phyloP scores from a whole-genome alignment of 2,113 vertebrate species.

The Coregonus clupeaformis region DNA sequence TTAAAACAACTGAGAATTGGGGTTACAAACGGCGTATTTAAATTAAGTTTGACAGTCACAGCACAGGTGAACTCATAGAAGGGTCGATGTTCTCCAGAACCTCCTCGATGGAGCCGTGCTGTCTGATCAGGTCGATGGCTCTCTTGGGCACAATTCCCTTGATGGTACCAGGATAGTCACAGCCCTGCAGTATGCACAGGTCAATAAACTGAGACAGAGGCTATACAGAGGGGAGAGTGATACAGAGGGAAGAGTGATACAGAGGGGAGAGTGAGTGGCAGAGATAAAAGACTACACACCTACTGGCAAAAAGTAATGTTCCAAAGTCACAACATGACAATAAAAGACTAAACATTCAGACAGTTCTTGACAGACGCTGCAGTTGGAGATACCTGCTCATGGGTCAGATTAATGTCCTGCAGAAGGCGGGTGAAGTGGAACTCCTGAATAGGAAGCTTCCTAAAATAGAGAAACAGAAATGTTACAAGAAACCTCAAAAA shows the following conservation, averaged over 20 bases:
- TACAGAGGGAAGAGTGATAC: too few relatives aligned
- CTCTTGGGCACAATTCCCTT: constrained; percentile 95
- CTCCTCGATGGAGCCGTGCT: constrained; percentile 90
- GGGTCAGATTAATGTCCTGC: too few relatives aligned
- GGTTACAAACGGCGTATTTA: constrained; percentile 2
- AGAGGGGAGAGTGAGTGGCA: background rate
- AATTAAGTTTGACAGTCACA: background rate
- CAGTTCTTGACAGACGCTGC: too few relatives aligned
- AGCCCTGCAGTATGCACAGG: constrained; percentile 95
- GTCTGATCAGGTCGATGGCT: constrained; percentile 90
- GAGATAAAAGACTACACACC: background rate
- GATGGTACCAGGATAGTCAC: constrained; percentile 95
- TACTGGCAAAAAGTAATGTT: background rate
- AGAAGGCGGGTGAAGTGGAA: constrained; percentile 87
- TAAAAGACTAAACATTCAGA: constrained; percentile 39
- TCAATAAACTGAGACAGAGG: constrained; percentile 88
- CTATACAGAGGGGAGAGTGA: background rate
- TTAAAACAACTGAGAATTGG: too few relatives aligned
- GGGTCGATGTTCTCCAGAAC: constrained; percentile 87
- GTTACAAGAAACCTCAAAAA: background rate
- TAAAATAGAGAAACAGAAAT: constrained; percentile 29
- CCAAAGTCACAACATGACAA: too few relatives aligned
- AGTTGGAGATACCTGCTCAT: too few relatives aligned
- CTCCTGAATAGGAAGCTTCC: constrained; percentile 96
- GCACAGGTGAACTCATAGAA: constrained; percentile 54